Evolutionary conservation across 2,113 vertebrate genomes (phyloP).

Genomic region (Sprattus sprattus): DNA sequence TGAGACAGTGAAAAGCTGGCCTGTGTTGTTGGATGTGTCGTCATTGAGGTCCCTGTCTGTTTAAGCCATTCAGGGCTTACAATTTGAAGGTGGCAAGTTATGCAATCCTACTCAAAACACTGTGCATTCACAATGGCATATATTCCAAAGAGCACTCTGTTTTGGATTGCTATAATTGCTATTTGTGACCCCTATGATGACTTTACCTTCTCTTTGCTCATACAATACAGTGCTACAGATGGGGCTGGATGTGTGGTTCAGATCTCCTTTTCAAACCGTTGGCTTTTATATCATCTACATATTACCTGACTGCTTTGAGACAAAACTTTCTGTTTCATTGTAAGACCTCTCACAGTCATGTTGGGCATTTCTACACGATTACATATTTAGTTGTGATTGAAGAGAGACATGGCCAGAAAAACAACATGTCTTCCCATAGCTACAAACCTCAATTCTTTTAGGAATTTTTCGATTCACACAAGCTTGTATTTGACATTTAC

Average conservation of each 20-base stretch:
- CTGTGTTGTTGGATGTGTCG: not conserved
- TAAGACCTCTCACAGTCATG: no score
- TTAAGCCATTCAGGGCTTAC: not conserved
- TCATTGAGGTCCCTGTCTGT: not conserved
- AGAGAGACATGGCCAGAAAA: not conserved
- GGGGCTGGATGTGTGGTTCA: not conserved
- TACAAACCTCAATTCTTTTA: not conserved
- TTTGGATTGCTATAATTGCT: not conserved
- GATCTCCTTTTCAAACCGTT: not conserved
- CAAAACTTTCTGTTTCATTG: not conserved
- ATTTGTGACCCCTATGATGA: not conserved
- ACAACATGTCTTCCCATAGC: not conserved
- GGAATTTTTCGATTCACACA: not conserved
- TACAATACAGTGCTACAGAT: no score
- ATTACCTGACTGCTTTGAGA: not conserved
- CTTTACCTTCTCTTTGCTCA: not conserved
- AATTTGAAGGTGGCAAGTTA: not conserved
- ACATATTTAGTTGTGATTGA: not conserved
- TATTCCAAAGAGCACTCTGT: not conserved
- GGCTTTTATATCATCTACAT: not conserved
- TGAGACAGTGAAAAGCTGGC: slow-evolving; percentile 16
- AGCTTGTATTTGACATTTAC: not conserved
- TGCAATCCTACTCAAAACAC: not conserved
- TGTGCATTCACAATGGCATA: not conserved
- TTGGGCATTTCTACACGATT: not conserved